phyloP scores from a whole-genome alignment of 2,888 invertebrate genomes.

The Cephalotes varians region DNA sequence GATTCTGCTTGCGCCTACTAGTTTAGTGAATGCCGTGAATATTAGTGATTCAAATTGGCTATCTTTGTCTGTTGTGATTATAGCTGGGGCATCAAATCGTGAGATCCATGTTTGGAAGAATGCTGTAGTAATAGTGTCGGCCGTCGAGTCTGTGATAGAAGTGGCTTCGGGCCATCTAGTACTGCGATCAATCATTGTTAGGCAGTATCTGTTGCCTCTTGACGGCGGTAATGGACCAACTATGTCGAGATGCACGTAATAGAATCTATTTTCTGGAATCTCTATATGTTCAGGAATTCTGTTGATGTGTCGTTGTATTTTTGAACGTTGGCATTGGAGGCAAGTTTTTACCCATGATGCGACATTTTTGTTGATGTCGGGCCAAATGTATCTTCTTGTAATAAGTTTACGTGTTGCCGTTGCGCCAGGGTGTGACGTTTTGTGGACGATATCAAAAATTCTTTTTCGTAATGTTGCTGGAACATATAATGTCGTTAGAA shows the following conservation, averaged over 20 bases:
- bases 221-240: constrained; percentile 78
- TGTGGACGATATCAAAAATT: constrained; percentile 52
- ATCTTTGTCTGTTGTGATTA: background rate
- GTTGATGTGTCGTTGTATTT: constrained; percentile 73
- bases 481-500: too few relatives aligned
- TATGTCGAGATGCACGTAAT: constrained; percentile 80
- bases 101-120: background rate
- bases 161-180: background rate
- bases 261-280: constrained; percentile 73
- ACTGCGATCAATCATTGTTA: constrained; percentile 80
- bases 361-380: constrained; percentile 69
- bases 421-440: constrained; percentile 58
- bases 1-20: background rate
- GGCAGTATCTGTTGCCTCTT: constrained; percentile 75
- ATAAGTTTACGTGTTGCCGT: constrained; percentile 59
- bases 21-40: background rate
- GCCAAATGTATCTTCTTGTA: constrained; percentile 69
- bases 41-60: background rate
- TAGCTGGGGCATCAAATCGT: background rate
- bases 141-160: background rate
- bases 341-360: constrained; percentile 73
- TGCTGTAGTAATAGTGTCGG: background rate
- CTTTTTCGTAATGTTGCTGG: too few relatives aligned
- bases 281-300: constrained; percentile 64
- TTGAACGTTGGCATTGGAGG: constrained; percentile 75